phyloP scores from a whole-genome alignment of 2,888 invertebrate species.

The Pollenia amentaria region DNA sequence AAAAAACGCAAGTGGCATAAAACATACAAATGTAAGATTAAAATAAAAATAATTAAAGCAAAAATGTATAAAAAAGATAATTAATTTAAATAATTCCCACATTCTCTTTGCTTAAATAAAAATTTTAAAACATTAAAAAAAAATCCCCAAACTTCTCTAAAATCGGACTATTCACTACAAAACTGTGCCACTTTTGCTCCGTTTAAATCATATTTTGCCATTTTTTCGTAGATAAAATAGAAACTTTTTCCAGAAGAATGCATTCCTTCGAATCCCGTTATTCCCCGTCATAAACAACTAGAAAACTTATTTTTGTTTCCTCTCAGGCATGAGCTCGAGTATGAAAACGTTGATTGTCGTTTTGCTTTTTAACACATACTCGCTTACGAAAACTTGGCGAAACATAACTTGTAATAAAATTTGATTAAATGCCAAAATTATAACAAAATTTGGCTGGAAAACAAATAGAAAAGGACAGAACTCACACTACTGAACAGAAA shows the following conservation, averaged over 20 bases:
- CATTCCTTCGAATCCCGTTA: conserved; percentile 9
- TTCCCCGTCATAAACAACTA: conserved; percentile 6
- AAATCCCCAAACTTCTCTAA: too few species aligned
- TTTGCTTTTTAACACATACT: conserved; percentile 56
- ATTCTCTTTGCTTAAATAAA: too few species aligned
- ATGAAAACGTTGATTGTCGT: conserved; percentile 51
- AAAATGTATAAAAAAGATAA: too few species aligned
- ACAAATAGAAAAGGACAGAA: conserved; percentile 5
- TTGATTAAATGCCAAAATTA: conserved; percentile 73
- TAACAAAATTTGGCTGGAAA: conserved; percentile 57
- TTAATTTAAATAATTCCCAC: too few species aligned
- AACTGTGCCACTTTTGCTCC: too few species aligned
- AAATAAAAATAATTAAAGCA: too few species aligned
- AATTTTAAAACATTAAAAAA: too few species aligned
- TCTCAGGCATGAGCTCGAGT: neutral
- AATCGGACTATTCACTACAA: too few species aligned
- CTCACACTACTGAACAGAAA: neutral
- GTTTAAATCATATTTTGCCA: too few species aligned
- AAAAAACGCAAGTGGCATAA: too few species aligned
- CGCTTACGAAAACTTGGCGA: conserved; percentile 53
- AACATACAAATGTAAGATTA: too few species aligned
- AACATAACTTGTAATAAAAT: conserved; percentile 69
- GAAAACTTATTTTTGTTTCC: conserved; percentile 33
- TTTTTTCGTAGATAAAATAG: too few species aligned
- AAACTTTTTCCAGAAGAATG: neutral